Percentiles rank a stretch among this genome's conserved stretches.
phyloP scores from a whole-genome alignment of 2,888 invertebrate species.

The Chalcosyrphus nemorum region DNA sequence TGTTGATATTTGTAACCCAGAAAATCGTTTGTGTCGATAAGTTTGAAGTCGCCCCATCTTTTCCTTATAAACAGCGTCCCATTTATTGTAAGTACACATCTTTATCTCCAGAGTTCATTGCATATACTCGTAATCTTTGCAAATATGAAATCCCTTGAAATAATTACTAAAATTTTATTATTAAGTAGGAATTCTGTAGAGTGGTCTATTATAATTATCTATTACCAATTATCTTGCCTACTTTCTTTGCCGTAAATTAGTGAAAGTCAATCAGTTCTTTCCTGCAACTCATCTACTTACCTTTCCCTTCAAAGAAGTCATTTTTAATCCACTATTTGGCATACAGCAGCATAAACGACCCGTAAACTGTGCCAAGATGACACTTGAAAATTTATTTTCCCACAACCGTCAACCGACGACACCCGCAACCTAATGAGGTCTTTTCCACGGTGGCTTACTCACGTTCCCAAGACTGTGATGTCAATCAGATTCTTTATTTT shows the following conservation, averaged over 20 bases:
- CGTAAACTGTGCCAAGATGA: neutral
- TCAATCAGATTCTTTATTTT: constrained; percentile 18
- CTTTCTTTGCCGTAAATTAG: neutral
- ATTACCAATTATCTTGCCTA: neutral
- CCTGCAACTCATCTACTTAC: neutral
- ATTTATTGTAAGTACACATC: too few relatives aligned
- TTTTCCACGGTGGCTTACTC: neutral
- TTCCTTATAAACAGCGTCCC: too few relatives aligned
- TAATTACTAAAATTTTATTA: too few relatives aligned
- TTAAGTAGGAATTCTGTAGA: too few relatives aligned
- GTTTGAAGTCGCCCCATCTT: too few relatives aligned
- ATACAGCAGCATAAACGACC: neutral
- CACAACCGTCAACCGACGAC: neutral
- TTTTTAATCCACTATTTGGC: neutral
- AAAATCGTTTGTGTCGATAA: too few relatives aligned
- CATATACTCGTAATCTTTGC: too few relatives aligned
- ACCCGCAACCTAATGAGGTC: constrained; percentile 8
- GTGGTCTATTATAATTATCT: too few relatives aligned
- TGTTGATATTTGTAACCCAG: too few relatives aligned
- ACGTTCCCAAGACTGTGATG: constrained; percentile 11
- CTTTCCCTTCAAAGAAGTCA: neutral
- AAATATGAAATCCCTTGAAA: too few relatives aligned
- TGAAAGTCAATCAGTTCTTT: neutral
- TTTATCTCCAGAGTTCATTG: too few relatives aligned
- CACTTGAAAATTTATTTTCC: constrained; percentile 4